Percentiles rank a stretch among this genome's conserved stretches.
These are phyloP conservation scores for Thaleichthys pacificus DNA, from an alignment of 2,797 vertebrate species.

Conservation along the genomic window DNA sequence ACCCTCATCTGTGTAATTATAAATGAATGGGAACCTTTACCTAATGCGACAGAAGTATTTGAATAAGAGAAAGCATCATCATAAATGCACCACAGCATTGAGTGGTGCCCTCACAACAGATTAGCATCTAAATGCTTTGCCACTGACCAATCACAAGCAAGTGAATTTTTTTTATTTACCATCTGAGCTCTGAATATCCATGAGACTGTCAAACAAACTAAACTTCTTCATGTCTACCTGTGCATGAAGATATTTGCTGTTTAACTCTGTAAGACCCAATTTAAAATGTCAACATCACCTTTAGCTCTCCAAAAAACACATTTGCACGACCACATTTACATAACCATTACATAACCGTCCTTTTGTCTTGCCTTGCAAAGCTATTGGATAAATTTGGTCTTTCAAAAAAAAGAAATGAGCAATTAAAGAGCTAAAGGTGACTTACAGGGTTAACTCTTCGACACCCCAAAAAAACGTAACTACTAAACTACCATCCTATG, in stretches of 20 bases:
- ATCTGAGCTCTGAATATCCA: background rate
- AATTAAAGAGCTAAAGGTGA: no score
- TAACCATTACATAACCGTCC: no score
- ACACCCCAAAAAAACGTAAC: background rate
- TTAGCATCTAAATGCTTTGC: conserved; percentile 9
- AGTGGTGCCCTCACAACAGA: background rate
- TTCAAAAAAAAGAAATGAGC: no score
- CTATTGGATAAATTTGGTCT: no score
- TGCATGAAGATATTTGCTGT: no score
- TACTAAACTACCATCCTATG: background rate
- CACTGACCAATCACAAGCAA: background rate
- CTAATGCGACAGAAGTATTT: conserved; percentile 3
- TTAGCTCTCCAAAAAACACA: no score
- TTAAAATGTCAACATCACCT: no score
- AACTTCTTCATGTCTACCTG: no score
- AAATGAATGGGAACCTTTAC: background rate
- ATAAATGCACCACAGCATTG: background rate
- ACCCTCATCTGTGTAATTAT: conserved; percentile 6
- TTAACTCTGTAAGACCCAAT: background rate
- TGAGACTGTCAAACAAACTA: no score
- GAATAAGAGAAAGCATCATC: background rate
- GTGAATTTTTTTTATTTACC: background rate
- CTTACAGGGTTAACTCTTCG: background rate
- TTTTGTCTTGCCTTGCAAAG: no score
- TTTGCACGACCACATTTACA: no score